Base-by-base conservation (phyloP, 2,113 vertebrate genomes). In the Aldabrachelys gigantea region DNA sequence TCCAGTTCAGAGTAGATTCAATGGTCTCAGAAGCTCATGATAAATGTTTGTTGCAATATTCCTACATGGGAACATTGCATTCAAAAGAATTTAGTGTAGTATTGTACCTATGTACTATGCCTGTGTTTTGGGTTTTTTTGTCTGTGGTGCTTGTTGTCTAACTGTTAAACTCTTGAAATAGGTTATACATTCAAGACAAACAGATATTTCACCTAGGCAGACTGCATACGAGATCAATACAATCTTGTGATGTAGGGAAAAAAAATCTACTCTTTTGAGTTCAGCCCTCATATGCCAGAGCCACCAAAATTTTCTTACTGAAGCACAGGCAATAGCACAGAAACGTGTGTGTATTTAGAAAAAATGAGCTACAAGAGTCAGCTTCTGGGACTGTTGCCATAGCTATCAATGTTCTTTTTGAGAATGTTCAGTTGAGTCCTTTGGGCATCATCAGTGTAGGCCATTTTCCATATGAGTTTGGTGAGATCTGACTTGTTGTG, bases 1-100 rank as follows among this genome's bases (percentile, higher is more conserved):
- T 92, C 57, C 96, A 87, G 57, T 82, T 94, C 1, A 0, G 81
- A 89, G 57, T 54, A 82, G 79, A 87, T 91, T 96, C 93, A 96
- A 95, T 89, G 95, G 87, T 96, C 96, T 95, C 53, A 27, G 96
- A 93, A 93, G 94, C 94, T 96, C 89, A 57, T 75, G 87, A 95
- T 95, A 96, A 97, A 97, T 90, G 94, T 96, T 95, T 96, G 96
- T 89, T 97, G 93, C 81, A 93, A 62, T 95, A 10, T 84, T 96
- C 95, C 83, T 89, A 87, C 91, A 95, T 88, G 92, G 96, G 94
- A 94, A 82, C 92, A 87, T 91, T 75, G 94, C 87, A 83, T 96
- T 96, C 90, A 35, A 8, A 94, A 95, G 83, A 93, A 86, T 96
- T 97, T 93, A 87, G 91, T 80, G 80, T 90, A 19, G 17, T 93